Base-by-base conservation (phyloP, 2,888 invertebrate genomes). In the Eilema sororculum region DNA sequence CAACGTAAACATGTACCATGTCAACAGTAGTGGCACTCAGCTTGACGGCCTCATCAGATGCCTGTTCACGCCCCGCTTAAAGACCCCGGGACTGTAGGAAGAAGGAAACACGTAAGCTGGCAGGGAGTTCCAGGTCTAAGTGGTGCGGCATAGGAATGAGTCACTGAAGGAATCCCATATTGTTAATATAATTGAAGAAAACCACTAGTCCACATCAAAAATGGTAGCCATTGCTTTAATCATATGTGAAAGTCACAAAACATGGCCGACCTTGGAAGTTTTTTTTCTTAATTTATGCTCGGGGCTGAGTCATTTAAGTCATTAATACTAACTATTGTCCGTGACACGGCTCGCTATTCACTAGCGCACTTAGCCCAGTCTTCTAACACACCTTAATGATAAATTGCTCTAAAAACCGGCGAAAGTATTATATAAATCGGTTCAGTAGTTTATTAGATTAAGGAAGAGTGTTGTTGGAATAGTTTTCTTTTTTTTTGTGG, bases 361-460 rank as follows among this genome's bases (percentile, higher is more conserved):
- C 25, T 65, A 41, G 3, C 52, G 5, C 56, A 56, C 33, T 66
- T 69, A 73, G 33, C 74, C 72, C 59, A 52, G 67, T 68, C 71
- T 73, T 73, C 76, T 78, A 79, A 60, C 60, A 46, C 30, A 37
- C 9, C 30, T 57, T 68, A 16, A 70, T 71, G 72, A 78, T 76
- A 79, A 74, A 80, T 78, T 58, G 68, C 69, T 76, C 57, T 76
- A 67, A 66, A 72, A 72, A 28, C 5, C 65, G 68, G 74, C 46
- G 78, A 76, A 68, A 80, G 78, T 80, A 25, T 74, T 37, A 69
- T 63, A 20, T 8, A 73, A 73, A 69, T 70, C 24, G 25, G 73
- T 68, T 77, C 57, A 72, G 75, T 67, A 65, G 71, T 71, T 75
- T 69, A 20, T 3, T 69, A 63, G 71, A 72, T 72, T 68, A n/a